Evolutionary conservation across 2,888 invertebrate species (phyloP), one percentile per base, ranked within the genome.

Genomic region (Melolontha melolontha): DNA sequence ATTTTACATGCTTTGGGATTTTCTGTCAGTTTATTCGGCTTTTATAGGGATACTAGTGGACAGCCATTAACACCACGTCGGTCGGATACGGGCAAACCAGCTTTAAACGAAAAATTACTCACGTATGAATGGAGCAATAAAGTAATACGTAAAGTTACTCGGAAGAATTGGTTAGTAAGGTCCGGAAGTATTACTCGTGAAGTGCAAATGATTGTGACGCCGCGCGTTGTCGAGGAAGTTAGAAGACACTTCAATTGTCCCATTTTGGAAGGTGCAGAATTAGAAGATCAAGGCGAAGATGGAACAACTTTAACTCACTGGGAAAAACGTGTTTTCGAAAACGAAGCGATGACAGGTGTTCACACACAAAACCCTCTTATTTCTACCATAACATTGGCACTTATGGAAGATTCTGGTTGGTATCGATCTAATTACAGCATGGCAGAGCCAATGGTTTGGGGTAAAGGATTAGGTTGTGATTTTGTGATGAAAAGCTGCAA

Each of bases 331-430:
- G 91, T 98, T 1, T 96, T 98, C 81, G 99, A 99, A 95, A 98
- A 98, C 83, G 98, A 99, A 84, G 98, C 98, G 0, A 99, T 99
- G 98, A 98, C 98, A 0, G 98, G 98, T 1, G 98, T 97, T 0
- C 98, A 98, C 83, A 98, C 98, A 0, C 98, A 98, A 83, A 97
- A 97, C 84, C 97, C 98, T 0, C 95, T 97, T 0, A 98, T 98
- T 84, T 97, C 97, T 0, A 87, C 97, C 16, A 91, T 99, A 64
- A 97, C 98, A 0, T 86, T 99, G 72, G 98, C 98, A 0, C 84
- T 98, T 72, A 94, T 99, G 95, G 98, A 98, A 81, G 98, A 98
- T 80, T 97, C 97, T 0, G 98, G 98, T 68, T 98, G 96, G 97
- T 98, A 98, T 83, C 87, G 89, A n/a, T 95, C 95, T 1, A 94